A percentile compares a stretch with the other conserved stretches of the same genome.
Conservation (phyloP, 2,888 invertebrate species). For the Heliconius cydno region DNA sequence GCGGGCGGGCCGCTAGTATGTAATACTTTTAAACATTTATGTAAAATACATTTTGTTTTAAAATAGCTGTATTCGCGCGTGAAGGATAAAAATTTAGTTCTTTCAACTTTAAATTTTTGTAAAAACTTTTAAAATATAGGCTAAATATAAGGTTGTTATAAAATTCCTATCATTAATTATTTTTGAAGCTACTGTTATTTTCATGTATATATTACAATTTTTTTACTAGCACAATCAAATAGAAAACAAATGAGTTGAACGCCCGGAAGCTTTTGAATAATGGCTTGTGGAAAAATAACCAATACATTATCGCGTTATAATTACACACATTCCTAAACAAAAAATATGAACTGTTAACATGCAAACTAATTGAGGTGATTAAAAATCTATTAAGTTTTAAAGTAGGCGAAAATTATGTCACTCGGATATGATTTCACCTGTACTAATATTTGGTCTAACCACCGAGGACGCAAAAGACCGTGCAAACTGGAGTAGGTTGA, state of each 20-base stretch:
- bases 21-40: too few relatives aligned
- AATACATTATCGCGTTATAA: conserved; percentile 15
- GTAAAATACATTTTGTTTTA: too few relatives aligned
- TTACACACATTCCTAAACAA: conserved; percentile 23
- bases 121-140: neutral
- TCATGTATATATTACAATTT: neutral
- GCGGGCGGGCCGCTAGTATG: too few relatives aligned
- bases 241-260: neutral
- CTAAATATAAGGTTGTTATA: neutral
- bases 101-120: neutral
- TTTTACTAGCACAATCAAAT: neutral
- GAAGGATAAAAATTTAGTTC: neutral
- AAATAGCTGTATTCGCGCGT: too few relatives aligned
- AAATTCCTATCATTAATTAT: neutral
- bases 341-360: conserved; percentile 19
- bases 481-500: too few relatives aligned
- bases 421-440: conserved; percentile 23
- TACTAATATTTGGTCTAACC: neutral
- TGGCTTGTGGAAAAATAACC: conserved; percentile 12
- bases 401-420: conserved; percentile 25
- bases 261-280: conserved; percentile 23
- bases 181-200: conserved; percentile 4
- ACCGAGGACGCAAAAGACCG: too few relatives aligned
- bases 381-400: conserved; percentile 29
- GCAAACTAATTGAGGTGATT: conserved; percentile 26